phyloP scores from a whole-genome alignment of 2,888 invertebrate species.

The Stenolophus ochropezus region DNA sequence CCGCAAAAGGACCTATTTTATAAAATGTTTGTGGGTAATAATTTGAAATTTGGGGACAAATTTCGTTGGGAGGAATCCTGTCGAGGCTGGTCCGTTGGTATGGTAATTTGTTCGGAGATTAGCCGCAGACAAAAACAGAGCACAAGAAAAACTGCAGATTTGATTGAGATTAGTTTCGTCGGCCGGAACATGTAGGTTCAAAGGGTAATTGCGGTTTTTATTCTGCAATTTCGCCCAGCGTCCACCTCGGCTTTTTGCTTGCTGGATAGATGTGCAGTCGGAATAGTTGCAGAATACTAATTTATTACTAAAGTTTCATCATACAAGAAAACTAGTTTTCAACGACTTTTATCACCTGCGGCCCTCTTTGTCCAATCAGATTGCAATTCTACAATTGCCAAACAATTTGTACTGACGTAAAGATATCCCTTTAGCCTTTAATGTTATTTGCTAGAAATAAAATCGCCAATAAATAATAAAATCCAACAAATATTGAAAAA shows the following conservation, averaged over 20 bases:
- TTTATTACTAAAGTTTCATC: conserved; percentile 8
- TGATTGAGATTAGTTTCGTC: conserved; percentile 44
- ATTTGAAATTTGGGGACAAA: conserved; percentile 1
- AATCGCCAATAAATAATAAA: too few species aligned
- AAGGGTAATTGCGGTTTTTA: conserved; percentile 44
- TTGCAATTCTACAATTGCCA: neutral
- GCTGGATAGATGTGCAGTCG: conserved; percentile 20
- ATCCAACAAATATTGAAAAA: too few species aligned
- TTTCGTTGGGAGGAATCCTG: neutral
- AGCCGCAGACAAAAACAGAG: conserved; percentile 7
- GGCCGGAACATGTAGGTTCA: conserved; percentile 32
- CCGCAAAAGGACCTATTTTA: too few species aligned
- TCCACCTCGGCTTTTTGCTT: conserved; percentile 17
- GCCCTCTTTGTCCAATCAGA: neutral
- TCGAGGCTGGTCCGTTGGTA: neutral
- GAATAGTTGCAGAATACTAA: conserved; percentile 34
- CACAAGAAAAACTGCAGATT: conserved; percentile 40
- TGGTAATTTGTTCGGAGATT: conserved; percentile 40
- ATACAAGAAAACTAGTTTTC: conserved; percentile 3
- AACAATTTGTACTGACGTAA: neutral
- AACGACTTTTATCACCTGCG: conserved; percentile 14
- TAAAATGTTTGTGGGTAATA: too few species aligned
- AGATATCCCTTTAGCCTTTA: neutral
- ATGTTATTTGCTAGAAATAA: neutral
- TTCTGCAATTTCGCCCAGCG: conserved; percentile 24